Evolutionary conservation across 2,888 invertebrate species (phyloP), one percentile per base, ranked within the genome.

Genomic region (Tryphoninae sp.): DNA sequence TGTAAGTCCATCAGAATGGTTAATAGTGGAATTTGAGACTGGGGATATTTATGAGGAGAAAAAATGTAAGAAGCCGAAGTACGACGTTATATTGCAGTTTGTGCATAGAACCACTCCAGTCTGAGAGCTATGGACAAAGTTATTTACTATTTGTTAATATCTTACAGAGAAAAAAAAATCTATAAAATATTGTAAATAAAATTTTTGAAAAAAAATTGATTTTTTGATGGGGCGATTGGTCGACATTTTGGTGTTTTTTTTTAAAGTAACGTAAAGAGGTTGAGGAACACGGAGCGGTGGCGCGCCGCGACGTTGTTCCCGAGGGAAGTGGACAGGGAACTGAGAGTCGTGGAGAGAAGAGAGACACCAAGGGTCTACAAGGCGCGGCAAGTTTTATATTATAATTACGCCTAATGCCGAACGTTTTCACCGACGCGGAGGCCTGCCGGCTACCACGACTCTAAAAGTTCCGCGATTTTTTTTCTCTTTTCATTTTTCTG

Each of bases 361-460:
- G 86, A 88, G 85, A 87, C 84, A 79, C 84, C 85, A 80, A 84
- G 85, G 84, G 87, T 86, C 86, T 86, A 88, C 87, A 86, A 86
- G 87, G 85, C 80, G 87, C 89, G 87, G 85, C 88, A 80, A 88
- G 88, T 89, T 90, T 90, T 87, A 89, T 90, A 89, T 90, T 90
- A 90, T 90, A 90, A 90, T 90, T 90, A 89, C 87, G 87, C 85
- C 87, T 87, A 89, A 88, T 86, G 86, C 76, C 86, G 55, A 51
- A 79, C 69, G 86, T 83, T 85, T 86, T 82, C 64, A 33, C 55
- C 64, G 65, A 78, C 78, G 68, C 68, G 68, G 68, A 42, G 51
- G 51, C 26, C 19, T 19, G 13, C 2, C 76, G 73, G 82, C 82
- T 85, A 81, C 81, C 79, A 33, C 78, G 78, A 81, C 68, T 84